Evolutionary conservation across 2,113 vertebrate species (phyloP), one percentile per base, ranked within the genome.

Genomic region (Polypterus senegalus): DNA sequence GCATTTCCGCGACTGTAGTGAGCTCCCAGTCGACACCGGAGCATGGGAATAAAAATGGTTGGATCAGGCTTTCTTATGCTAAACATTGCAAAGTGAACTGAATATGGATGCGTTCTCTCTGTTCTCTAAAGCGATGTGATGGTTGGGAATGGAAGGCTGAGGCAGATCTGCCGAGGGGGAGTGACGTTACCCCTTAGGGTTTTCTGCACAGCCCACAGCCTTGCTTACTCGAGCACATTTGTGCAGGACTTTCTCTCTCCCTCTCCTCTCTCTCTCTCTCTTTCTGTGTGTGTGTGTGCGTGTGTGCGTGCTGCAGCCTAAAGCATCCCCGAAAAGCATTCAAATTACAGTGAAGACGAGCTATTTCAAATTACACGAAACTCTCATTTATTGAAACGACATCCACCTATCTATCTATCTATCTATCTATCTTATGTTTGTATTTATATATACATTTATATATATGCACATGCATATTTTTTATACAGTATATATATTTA

Each of bases 71-170:
- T 74, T 75, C 72, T 80, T 74, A 78, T 80, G 79, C 84, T 74
- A 66, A 86, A 79, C 92, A 89, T 90, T 79, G 83, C 89, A 87
- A 79, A 70, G 77, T 74, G 76, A 73, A 77, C 75, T 66, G 82
- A 80, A 78, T 83, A 80, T 68, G 85, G 79, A 80, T 76, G 80
- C 81, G 82, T 79, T 81, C 81, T 82, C 68, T 81, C 71, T 74
- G 84, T 80, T 76, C 79, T 82, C 84, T 73, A 79, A 72, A 63
- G 74, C 66, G 76, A 56, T 70, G 78, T 77, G 81, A 68, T 66
- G 80, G 71, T 73, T 64, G 73, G 69, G 73, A 66, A 66, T 71
- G 77, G 80, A 79, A 84, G 82, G 79, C 83, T 76, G 79, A 71
- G 79, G 79, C 69, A 79, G 78, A 79, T 80, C 71, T 76, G 81